These are phyloP conservation scores for Darevskia nairensis DNA, from an alignment of 2,797 vertebrate genomes.

Conservation along the genomic window DNA sequence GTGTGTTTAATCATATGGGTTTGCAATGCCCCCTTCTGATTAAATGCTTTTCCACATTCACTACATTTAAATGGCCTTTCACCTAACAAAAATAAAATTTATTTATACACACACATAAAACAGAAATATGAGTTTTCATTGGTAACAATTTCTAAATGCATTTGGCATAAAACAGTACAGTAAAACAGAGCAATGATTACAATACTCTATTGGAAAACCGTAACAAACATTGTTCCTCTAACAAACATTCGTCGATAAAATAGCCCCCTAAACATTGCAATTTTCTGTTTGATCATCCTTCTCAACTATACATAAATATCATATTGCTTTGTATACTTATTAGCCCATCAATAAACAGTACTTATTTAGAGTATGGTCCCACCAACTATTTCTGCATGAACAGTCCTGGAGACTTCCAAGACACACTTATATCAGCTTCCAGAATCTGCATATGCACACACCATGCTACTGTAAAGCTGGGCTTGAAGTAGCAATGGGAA, in stretches of 20 bases:
- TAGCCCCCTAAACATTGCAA: not conserved
- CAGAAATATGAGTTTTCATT: not conserved
- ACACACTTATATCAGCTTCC: not conserved
- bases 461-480: not conserved
- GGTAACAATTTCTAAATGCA: not conserved
- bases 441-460: not conserved
- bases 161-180: not conserved
- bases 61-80: constrained; percentile 94
- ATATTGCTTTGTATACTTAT: not conserved
- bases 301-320: not conserved
- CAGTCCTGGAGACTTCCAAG: not conserved
- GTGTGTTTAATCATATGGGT: constrained; percentile 99
- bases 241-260: not conserved
- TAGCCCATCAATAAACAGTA: not conserved
- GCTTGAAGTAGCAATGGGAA: not conserved
- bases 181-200: not conserved
- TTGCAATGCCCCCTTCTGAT: constrained; percentile 99
- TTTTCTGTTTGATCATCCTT: not conserved
- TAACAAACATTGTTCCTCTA: too few relatives aligned
- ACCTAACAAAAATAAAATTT: constrained; percentile 75
- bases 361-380: not conserved
- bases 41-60: constrained; percentile 96
- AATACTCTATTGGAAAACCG: not conserved
- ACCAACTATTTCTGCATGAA: not conserved
- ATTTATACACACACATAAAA: accelerated